Evolutionary conservation across 1,140 invertebrate species (phyloP).

Genomic region (Ericerus pela): DNA sequence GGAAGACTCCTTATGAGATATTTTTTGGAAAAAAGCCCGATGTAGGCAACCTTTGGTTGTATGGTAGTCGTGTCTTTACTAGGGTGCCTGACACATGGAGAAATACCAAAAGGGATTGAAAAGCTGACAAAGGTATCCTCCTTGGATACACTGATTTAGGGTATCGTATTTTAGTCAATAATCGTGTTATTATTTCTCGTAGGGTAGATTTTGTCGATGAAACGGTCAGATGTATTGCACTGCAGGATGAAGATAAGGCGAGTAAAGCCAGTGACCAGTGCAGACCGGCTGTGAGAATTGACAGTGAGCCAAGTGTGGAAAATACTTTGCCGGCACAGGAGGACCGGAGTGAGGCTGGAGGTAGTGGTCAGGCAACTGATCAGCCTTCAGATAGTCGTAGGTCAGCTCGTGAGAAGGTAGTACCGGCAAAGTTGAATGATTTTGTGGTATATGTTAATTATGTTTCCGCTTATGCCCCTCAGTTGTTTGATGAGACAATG

Average conservation of each 20-base stretch:
- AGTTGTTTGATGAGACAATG: constrained; percentile 21
- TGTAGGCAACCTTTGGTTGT: constrained; percentile 4
- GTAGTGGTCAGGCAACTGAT: not conserved
- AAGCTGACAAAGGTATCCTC: not conserved
- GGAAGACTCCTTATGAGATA: constrained; percentile 1
- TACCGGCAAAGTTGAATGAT: not conserved
- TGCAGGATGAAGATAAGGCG: not conserved
- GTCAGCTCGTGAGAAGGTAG: not conserved
- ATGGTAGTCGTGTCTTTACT: constrained; percentile 22
- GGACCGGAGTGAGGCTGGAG: not conserved
- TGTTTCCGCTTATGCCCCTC: constrained; percentile 8
- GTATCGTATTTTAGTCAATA: not conserved
- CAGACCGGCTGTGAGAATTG: too few species aligned
- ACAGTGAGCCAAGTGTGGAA: too few species aligned
- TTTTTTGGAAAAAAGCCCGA: constrained; percentile 1
- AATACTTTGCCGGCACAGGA: too few species aligned
- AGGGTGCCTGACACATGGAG: constrained; percentile 19
- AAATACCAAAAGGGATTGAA: constrained; percentile 19
- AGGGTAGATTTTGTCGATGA: not conserved
- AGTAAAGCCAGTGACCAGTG: too few species aligned
- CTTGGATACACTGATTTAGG: not conserved
- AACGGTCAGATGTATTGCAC: not conserved
- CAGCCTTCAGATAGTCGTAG: not conserved
- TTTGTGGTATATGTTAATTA: not conserved
- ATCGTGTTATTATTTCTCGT: not conserved